Base-by-base conservation (phyloP, 64 coral and sea anemone species). In the Exaiptasia diaphana region DNA sequence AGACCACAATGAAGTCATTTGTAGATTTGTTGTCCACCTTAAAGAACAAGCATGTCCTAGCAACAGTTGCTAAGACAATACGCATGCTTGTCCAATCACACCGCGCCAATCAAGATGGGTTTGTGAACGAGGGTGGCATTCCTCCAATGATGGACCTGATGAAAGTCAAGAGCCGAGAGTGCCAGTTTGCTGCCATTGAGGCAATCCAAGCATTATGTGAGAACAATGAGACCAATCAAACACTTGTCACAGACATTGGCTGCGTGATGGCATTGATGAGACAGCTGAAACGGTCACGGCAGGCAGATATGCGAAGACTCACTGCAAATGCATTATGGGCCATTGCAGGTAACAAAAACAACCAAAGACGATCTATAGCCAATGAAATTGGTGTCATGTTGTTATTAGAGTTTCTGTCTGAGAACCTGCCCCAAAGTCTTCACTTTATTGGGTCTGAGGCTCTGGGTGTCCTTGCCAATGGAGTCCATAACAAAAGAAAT, bases 371-470 rank as follows among this genome's bases (percentile, higher is more conserved):
- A 17, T 99, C 85, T 21, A 84, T 99, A 85, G 85, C 80, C 49
- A 92, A 91, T 75, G 73, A 93, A 67, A 92, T 99, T 85, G 90
- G 95, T 13, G 60, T 99, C 35, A 75, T 85, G 46, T 50, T 93
- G 39, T 81, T 99, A 7, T 85, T 89, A 53, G 95, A 99, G 64
- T 99, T 99, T 39, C 59, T 99, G 13, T 94, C 91, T 17, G 90
- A 99, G 74, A 93, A 92, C 85, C 77, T 91, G 29, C 68, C 89
- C 14, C 67, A 85, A 45, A 88, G 50, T 36, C 54, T 99, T 49
- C 90, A 99, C 37, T 99, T 93, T 77, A 89, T 99, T 86, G 95
- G 89, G 15, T 99, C 95, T n/a, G 85, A 92, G 76, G 95, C 95
- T 68, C 33, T 99, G 32, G 89, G 90, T 81, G 90, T 99, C 4